Evolutionary conservation across 2,888 invertebrate genomes (phyloP), one percentile per base, ranked within the genome.

Genomic region (Argyra leucocephala): DNA sequence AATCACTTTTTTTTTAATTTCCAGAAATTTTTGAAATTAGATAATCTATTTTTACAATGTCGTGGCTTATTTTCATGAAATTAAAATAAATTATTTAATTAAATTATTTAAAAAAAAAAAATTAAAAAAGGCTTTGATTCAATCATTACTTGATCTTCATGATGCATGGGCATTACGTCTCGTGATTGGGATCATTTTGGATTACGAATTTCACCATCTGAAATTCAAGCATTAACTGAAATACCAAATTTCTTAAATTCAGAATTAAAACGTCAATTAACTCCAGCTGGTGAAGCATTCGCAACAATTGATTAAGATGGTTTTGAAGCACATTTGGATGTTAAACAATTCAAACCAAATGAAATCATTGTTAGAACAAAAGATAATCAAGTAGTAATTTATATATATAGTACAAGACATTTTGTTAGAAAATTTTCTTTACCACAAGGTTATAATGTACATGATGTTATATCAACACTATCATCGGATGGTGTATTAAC

Each of bases 341-440:
- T 91, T 0, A 85, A 88, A 72, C 88, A 91, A 71, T 92, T 91
- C 73, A 81, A 83, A n/a, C 91, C 91, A 0, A 85, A 87, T 22
- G 91, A 92, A 76, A 86, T 93, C 48, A 83, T 84, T 10, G 90
- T 92, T 22, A 91, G 90, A 76, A 89, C 89, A 0, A 82, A 88
- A 0, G 90, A 89, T 7, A 85, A 87, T 69, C 83, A 83, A 65
- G 83, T 92, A 24, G 83, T 86, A 63, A 83, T 90, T n/a, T 89
- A 88, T 71, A 91, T 91, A 0, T 87, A 84, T 76, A 86, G 90
- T 24, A 85, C 87, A 58, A 84, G 90, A 65, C 89, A 91, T 69
- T 48, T 48, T 18, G 48, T 48, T 15, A 48, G 48, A 18, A 84
- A 88, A 67, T 93, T 91, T 75, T 75, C 86, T 62, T 76, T 93